Base-by-base conservation (phyloP, 2,888 invertebrate species). In the Tiliacea aurago region DNA sequence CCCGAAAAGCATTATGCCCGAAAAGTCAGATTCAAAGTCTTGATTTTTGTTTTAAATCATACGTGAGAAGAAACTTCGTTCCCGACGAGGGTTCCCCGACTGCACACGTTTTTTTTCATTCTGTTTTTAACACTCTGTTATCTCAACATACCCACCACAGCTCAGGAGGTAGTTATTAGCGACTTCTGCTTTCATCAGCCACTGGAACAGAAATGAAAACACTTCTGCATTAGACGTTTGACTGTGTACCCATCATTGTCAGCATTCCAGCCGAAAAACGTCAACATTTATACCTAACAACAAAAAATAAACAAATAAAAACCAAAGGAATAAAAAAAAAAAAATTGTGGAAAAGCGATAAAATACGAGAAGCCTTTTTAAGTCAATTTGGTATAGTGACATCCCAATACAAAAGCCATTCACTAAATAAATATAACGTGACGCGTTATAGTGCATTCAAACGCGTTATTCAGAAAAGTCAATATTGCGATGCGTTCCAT, bases 401-500 rank as follows among this genome's bases (percentile, higher is more conserved):
- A 72, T 74, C 53, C 4, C 73, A 83, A 81, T 73, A 75, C 37
- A 77, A 76, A 74, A 61, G 15, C 49, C 41, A 43, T 67, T 77
- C 15, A 18, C 61, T 55, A 75, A 79, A 70, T 80, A 84, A 76
- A 81, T 76, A 77, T 45, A 73, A 62, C 68, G 68, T 76, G 71
- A 72, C 58, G 76, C 55, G 73, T 66, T 67, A 78, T 73, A 79
- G 83, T 74, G 83, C 65, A 76, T 80, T 81, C 74, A 76, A 79
- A 78, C 74, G 73, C 84, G 74, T 73, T 65, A 70, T 83, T 80
- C 73, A 66, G 81, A 80, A 84, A 78, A 84, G 80, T 84, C 85
- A 87, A 87, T 86, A 86, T 80, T 72, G 79, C 84, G 76, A 73
- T 79, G 85, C 78, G 83, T 86, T 87, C 73, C 83, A 87, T 87